A percentile compares a stretch with the other conserved stretches of the same genome.
These are phyloP conservation scores for Shinisaurus crocodilurus DNA, from an alignment of 2,113 vertebrate species.

Conservation along the genomic window DNA sequence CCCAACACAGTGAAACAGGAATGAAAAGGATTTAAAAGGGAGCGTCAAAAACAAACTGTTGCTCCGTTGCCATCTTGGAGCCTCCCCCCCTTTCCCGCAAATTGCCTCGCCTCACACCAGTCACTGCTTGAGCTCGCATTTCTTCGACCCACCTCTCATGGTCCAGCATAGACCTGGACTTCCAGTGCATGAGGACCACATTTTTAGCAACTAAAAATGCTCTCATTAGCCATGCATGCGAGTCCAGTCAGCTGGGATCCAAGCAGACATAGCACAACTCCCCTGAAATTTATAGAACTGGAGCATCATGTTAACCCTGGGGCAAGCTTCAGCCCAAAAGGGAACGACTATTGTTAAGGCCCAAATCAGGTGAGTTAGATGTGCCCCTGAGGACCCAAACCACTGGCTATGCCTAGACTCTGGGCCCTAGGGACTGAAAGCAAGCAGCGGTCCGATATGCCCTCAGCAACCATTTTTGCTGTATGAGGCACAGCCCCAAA, in stretches of 20 bases:
- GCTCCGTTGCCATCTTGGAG: no score
- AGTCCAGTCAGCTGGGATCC: not conserved
- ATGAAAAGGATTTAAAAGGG: no score
- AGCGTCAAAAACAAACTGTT: no score
- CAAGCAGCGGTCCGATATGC: not conserved
- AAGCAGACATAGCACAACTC: not conserved
- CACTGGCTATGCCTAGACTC: no score
- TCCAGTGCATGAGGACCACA: not conserved
- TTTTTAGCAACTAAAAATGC: not conserved
- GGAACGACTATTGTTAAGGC: not conserved
- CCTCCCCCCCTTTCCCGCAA: not conserved
- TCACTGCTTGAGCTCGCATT: not conserved
- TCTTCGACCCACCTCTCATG: not conserved
- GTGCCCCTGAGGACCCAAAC: no score
- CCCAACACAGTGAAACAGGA: no score
- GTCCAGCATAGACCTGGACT: not conserved
- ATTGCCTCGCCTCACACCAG: not conserved
- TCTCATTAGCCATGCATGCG: not conserved
- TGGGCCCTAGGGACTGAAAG: not conserved
- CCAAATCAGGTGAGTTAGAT: not conserved
- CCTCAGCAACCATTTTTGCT: not conserved
- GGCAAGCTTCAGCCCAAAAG: not conserved
- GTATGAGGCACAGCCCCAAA: not conserved
- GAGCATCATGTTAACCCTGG: not conserved
- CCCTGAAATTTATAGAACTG: not conserved